phyloP scores from a whole-genome alignment of 2,797 vertebrate species.

The Pseudocheirus occidentalis region DNA sequence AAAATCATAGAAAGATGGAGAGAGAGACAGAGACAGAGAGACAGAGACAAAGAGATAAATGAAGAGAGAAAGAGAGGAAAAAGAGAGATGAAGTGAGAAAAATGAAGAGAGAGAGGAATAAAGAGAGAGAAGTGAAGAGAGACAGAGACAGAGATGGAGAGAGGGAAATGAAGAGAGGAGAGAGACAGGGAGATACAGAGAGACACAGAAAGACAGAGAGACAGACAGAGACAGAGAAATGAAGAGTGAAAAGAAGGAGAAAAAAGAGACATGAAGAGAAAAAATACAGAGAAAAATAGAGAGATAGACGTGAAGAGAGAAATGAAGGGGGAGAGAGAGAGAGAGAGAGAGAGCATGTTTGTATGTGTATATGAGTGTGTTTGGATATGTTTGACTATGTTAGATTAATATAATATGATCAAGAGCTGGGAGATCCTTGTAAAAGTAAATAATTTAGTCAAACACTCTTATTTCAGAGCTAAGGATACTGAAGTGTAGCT shows the following conservation, averaged over 20 bases:
- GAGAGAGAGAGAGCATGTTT: not conserved
- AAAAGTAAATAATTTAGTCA: not conserved
- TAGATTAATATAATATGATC: not conserved
- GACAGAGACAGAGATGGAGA: too few relatives aligned
- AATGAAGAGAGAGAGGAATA: too few relatives aligned
- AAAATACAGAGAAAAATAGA: not conserved
- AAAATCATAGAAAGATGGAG: not conserved
- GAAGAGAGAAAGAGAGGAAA: not conserved
- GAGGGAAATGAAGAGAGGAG: too few relatives aligned
- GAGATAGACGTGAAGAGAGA: too few relatives aligned
- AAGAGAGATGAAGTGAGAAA: too few relatives aligned
- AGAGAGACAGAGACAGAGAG: not conserved
- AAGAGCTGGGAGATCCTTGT: not conserved
- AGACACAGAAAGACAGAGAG: too few relatives aligned
- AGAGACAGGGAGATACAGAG: too few relatives aligned
- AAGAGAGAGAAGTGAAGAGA: too few relatives aligned
- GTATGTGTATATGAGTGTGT: not conserved
- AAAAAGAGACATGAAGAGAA: not conserved
- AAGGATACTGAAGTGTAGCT: not conserved
- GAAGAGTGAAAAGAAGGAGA: too few relatives aligned
- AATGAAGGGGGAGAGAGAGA: not conserved
- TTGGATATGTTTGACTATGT: not conserved
- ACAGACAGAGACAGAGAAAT: not conserved
- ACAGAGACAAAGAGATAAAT: too few relatives aligned
- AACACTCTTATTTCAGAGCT: not conserved